Conservation (phyloP, 2,888 invertebrate species). For the Drosophila anomalata region DNA sequence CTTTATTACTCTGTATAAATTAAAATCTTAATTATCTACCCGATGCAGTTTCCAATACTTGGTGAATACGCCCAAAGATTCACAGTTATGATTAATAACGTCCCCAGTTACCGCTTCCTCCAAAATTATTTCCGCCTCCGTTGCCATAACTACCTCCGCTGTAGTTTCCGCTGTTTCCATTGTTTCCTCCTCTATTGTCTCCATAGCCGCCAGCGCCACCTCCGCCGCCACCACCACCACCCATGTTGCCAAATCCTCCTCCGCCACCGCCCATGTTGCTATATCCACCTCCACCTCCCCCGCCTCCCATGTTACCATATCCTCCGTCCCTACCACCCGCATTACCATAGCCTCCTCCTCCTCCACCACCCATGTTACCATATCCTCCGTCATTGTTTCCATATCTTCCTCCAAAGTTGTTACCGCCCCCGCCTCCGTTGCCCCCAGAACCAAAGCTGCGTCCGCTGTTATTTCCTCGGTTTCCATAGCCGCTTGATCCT, state of each 20-base stretch:
- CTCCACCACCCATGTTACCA: conserved; percentile 12
- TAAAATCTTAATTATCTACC: not conserved
- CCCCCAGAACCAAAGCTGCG: conserved; percentile 36
- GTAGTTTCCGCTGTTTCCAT: conserved; percentile 13
- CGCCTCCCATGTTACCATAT: conserved; percentile 18
- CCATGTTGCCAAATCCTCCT: conserved; percentile 10
- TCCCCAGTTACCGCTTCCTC: conserved; percentile 7
- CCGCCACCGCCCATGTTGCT: not conserved
- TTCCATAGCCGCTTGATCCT: conserved; percentile 52
- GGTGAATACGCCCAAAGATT: not conserved
- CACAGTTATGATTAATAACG: not conserved
- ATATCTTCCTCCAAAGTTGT: conserved; percentile 13
- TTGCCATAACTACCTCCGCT: conserved; percentile 50
- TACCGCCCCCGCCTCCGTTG: conserved; percentile 12
- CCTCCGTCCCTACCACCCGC: conserved; percentile 5
- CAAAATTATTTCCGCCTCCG: conserved; percentile 7
- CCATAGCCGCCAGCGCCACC: conserved; percentile 8
- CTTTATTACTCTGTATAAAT: not conserved
- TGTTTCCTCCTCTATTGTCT: conserved; percentile 38
- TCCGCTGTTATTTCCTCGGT: conserved; percentile 50
- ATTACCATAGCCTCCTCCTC: conserved; percentile 7
- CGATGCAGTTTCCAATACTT: not conserved
- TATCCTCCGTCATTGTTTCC: conserved; percentile 1
- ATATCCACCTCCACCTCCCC: conserved; percentile 9
- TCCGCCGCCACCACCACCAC: conserved; percentile 2